These are phyloP conservation scores for Bedellia somnulentella DNA, from an alignment of 2,888 invertebrate genomes.

Conservation along the genomic window DNA sequence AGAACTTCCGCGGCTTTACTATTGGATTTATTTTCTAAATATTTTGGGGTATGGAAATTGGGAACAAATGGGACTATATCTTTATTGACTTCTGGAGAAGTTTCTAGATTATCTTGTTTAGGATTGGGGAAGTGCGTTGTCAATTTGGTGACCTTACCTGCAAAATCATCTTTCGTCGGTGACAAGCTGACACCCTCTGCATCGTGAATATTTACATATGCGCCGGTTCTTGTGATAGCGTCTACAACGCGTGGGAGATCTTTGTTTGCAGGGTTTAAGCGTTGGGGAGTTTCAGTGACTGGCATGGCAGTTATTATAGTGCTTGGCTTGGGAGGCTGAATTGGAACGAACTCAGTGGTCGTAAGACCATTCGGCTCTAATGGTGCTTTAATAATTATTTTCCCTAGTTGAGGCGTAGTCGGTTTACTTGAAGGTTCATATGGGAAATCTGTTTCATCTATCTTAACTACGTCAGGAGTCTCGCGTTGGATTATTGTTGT, in stretches of 20 bases:
- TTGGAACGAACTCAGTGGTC: slow-evolving; percentile 59
- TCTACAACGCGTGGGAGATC: slow-evolving; percentile 45
- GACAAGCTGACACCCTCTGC: slow-evolving; percentile 61
- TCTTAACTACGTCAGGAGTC: slow-evolving; percentile 37
- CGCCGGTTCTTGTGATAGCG: slow-evolving; percentile 58
- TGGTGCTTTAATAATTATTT: slow-evolving; percentile 64
- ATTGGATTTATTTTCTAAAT: slow-evolving; percentile 34
- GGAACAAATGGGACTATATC: slow-evolving; percentile 45
- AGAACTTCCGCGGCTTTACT: slow-evolving; percentile 47
- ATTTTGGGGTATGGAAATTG: slow-evolving; percentile 47
- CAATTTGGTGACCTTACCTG: slow-evolving; percentile 73
- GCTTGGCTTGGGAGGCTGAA: slow-evolving; percentile 59
- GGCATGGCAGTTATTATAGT: slow-evolving; percentile 65
- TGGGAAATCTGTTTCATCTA: slow-evolving; percentile 51
- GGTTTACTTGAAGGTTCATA: slow-evolving; percentile 51
- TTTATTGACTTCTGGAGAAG: slow-evolving; percentile 18
- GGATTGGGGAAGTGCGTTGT: too few relatives aligned
- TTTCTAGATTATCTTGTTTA: slow-evolving; percentile 22
- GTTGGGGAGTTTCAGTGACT: slow-evolving; percentile 30
- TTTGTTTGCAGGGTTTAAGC: slow-evolving; percentile 21
- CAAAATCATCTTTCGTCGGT: slow-evolving; percentile 64
- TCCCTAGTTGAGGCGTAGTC: slow-evolving; percentile 66
- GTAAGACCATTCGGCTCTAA: slow-evolving; percentile 37
- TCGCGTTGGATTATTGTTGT: slow-evolving; percentile 37
- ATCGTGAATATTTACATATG: slow-evolving; percentile 74